Evolutionary conservation across 2,113 vertebrate genomes (phyloP), one percentile per base, ranked within the genome.

Genomic region (Acrocephalus arundinaceus): DNA sequence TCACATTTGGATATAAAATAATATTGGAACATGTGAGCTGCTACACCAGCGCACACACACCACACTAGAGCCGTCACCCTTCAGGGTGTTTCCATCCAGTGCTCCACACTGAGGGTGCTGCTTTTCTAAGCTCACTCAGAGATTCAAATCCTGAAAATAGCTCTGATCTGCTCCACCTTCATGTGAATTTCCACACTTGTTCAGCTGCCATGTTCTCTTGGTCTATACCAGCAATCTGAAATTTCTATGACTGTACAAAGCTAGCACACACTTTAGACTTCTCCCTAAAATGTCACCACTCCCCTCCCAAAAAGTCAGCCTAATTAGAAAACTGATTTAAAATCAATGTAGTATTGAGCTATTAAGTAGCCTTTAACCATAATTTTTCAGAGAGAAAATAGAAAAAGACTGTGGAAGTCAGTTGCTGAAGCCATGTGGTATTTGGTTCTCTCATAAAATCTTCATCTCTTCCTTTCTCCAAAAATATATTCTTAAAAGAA

Each of bases 371-470:
- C 51, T 88, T 88, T 62, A 91, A 49, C 45, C 10, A 14, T 58
- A 67, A 30, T 74, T 91, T 75, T 87, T 85, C 66, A 83, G 59
- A 41, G 18, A 41, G 15, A 80, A 92, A 87, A 39, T 3, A 70
- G 45, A 77, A 73, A 51, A 54, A 73, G 46, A 80, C 15, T 4
- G 14, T 5, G 3, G 24, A 90, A 88, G 22, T 66, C 76, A 72
- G 35, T 9, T 79, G 45, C 35, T 57, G 49, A 46, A 76, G 25
- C 28, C 67, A 94, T 0, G 0, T 10, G 16, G 6, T 49, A 73
- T 45, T 52, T 62, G 12, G 6, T 23, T 57, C 31, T 58, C 28
- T 46, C 0, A 0, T 11, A n/a, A n/a, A 25, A 58, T 33, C 23
- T 43, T 54, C 17, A 21, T 21, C 33, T 67, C 33, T 30, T 58